Conservation (phyloP, 2,888 invertebrate genomes). For the Bugulina stolonifera region DNA sequence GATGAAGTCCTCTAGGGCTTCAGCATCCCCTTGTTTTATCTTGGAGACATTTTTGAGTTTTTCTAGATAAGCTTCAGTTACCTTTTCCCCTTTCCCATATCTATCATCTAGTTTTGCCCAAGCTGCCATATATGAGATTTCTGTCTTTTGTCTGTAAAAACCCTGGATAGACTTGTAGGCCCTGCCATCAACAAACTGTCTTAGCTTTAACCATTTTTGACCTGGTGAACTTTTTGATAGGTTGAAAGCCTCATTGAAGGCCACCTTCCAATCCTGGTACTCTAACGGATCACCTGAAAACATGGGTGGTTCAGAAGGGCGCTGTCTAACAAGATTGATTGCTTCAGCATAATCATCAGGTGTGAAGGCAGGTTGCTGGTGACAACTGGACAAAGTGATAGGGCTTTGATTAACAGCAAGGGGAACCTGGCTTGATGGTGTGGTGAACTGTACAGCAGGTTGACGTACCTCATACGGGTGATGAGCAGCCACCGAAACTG, state of each 20-base stretch:
- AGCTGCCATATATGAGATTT: background rate
- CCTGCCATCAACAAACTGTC: constrained; percentile 21
- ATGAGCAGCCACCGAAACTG: too few species aligned
- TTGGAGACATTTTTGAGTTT: constrained; percentile 4
- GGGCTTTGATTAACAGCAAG: constrained; percentile 1
- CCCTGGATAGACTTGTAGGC: background rate
- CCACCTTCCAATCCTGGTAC: constrained; percentile 15
- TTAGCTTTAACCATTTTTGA: constrained; percentile 8
- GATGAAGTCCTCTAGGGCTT: constrained; percentile 12
- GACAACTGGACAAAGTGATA: background rate
- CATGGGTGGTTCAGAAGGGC: constrained; percentile 6
- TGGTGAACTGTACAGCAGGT: background rate
- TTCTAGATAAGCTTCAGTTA: constrained; percentile 16
- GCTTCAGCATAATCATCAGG: constrained; percentile 23
- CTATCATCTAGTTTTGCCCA: constrained; percentile 19
- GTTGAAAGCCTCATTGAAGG: constrained; percentile 22
- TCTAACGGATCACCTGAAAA: constrained; percentile 17
- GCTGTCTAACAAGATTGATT: constrained; percentile 8
- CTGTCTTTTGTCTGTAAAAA: constrained; percentile 22
- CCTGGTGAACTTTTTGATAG: constrained; percentile 1
- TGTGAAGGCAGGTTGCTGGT: constrained; percentile 8
- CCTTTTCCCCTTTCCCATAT: constrained; percentile 15
- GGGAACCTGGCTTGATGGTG: background rate
- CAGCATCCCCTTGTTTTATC: background rate
- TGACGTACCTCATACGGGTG: background rate